Conservation (phyloP, 2,888 invertebrate species). For the Leptopilina syphax region DNA sequence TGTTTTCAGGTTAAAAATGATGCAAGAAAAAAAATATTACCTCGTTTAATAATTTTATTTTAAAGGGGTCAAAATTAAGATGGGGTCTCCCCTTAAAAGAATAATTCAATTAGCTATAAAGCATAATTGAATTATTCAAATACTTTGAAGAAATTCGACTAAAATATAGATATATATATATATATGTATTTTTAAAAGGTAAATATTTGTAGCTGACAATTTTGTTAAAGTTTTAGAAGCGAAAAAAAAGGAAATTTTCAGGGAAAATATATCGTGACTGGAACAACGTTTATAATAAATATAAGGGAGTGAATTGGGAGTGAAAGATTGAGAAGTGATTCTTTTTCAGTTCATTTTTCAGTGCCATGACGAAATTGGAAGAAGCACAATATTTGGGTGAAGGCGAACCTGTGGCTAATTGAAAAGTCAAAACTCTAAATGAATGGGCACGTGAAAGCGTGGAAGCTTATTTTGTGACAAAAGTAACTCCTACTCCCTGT, state of each 20-base stretch:
- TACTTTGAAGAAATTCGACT: too few relatives aligned
- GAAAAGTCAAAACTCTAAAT: slow-evolving; percentile 73
- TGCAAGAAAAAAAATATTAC: too few relatives aligned
- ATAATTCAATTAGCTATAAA: too few relatives aligned
- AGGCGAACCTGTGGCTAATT: slow-evolving; percentile 74
- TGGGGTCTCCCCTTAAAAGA: too few relatives aligned
- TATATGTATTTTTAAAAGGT: neutral
- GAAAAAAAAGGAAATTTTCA: too few relatives aligned
- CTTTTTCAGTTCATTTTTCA: slow-evolving; percentile 41
- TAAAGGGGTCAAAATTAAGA: too few relatives aligned
- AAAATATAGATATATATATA: too few relatives aligned
- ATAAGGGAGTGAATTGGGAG: slow-evolving; percentile 29
- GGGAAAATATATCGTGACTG: slow-evolving; percentile 26
- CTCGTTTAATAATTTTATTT: too few relatives aligned
- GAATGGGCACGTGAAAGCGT: slow-evolving; percentile 68
- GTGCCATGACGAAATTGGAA: slow-evolving; percentile 63
- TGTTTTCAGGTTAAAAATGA: too few relatives aligned
- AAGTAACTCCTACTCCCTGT: slow-evolving; percentile 44
- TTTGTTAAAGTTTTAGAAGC: too few relatives aligned
- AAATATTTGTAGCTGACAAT: too few relatives aligned
- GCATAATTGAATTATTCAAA: too few relatives aligned
- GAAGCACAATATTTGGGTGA: slow-evolving; percentile 74
- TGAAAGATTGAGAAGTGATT: slow-evolving; percentile 34
- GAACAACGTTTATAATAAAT: neutral
- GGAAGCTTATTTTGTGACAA: slow-evolving; percentile 53